A percentile compares a stretch with the other conserved stretches of the same genome.
phyloP scores from a whole-genome alignment of 2,113 vertebrate genomes.

The Fregata magnificens region DNA sequence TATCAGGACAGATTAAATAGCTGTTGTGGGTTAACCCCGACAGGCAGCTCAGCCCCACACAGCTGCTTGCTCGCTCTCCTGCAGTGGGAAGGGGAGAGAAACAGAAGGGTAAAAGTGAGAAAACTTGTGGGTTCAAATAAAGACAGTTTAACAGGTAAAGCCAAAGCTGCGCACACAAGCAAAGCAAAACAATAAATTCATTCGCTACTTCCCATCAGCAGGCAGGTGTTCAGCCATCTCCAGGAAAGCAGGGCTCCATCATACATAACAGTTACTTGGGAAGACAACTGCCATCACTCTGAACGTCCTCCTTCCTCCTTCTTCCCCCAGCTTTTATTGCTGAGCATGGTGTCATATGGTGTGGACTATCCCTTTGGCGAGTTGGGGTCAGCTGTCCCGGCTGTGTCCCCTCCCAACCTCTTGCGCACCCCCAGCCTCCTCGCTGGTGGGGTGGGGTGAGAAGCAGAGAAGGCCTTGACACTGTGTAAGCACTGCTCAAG shows the following conservation, averaged over 20 bases:
- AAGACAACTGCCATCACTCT: rapidly evolving
- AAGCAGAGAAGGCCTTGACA: not conserved
- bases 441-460: rapidly evolving
- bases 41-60: not conserved
- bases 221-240: not conserved
- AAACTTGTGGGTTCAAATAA: not conserved
- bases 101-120: not conserved
- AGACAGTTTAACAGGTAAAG: not conserved
- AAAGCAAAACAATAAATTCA: not conserved
- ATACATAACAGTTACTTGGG: rapidly evolving
- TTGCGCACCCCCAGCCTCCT: not conserved
- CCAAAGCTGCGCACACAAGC: not conserved
- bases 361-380: not conserved
- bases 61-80: rapidly evolving
- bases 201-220: rapidly evolving
- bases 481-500: not conserved
- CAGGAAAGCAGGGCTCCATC: not conserved
- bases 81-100: not conserved
- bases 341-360: not conserved
- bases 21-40: rapidly evolving
- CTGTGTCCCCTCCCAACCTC: not conserved
- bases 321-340: not conserved
- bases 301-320: rapidly evolving
- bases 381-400: not conserved
- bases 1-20: not conserved